Percentiles rank a stretch among this genome's conserved stretches.
Evolutionary conservation across 1,140 invertebrate genomes (phyloP).

Genomic region (Drosophila serrata): DNA sequence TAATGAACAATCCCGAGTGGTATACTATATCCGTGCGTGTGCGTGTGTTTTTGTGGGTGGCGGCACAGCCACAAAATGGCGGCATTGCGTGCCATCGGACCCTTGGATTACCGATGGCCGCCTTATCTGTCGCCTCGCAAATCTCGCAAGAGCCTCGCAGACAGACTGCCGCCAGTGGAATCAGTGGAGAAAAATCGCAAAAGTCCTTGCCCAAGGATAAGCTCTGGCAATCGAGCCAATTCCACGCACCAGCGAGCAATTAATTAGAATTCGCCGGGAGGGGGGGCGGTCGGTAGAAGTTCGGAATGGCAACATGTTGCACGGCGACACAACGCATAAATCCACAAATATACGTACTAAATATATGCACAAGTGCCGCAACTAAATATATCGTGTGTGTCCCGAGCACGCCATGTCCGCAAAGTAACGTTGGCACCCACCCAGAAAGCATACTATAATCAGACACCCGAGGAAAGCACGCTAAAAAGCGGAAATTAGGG

Average conservation of each 20-base stretch:
- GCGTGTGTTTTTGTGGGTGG: constrained; percentile 25
- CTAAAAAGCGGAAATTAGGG: constrained; percentile 36
- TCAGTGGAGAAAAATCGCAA: constrained; percentile 35
- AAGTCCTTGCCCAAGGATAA: constrained; percentile 49
- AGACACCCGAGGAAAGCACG: constrained; percentile 5
- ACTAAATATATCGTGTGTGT: constrained; percentile 25
- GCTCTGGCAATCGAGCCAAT: constrained; percentile 12
- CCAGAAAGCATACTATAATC: constrained; percentile 33
- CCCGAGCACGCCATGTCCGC: constrained; percentile 24
- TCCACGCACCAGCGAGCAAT: constrained; percentile 29
- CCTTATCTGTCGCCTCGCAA: constrained; percentile 22
- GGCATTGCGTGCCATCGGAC: constrained; percentile 66
- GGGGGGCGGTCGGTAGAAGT: too few species aligned
- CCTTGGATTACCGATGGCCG: constrained; percentile 76
- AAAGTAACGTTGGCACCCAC: constrained; percentile 45
- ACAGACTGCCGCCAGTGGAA: constrained; percentile 45
- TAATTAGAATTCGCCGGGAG: constrained; percentile 22
- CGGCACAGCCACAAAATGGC: constrained; percentile 28
- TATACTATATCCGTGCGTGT: constrained; percentile 4
- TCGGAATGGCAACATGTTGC: constrained; percentile 51
- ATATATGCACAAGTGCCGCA: constrained; percentile 32
- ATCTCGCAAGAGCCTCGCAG: constrained; percentile 17
- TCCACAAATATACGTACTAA: constrained; percentile 30
- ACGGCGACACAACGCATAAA: constrained; percentile 16
- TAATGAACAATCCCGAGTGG: constrained; percentile 45